phyloP scores from a whole-genome alignment of 64 coral and sea anemone genomes.

The Montipora cactus region DNA sequence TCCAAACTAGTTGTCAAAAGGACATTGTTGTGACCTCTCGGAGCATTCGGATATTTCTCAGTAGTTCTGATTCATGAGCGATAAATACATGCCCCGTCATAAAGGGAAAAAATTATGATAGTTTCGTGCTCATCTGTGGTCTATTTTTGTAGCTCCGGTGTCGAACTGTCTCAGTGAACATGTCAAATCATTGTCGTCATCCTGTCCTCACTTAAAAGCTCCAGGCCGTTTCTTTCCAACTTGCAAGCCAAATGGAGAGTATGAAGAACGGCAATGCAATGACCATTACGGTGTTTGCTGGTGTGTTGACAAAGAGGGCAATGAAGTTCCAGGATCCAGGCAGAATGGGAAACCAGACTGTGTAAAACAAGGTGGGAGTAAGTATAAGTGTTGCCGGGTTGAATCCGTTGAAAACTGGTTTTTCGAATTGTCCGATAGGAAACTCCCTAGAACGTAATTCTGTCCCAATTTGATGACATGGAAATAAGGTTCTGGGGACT shows the following conservation, averaged over 20 bases:
- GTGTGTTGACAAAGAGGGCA: constrained; percentile 38
- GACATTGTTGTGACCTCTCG: no score
- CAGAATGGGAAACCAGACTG: constrained; percentile 27
- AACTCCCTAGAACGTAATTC: no score
- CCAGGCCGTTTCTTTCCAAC: constrained; percentile 1
- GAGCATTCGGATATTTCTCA: no score
- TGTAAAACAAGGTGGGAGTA: neutral
- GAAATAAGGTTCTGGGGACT: no score
- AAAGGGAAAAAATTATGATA: no score
- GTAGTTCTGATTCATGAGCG: no score
- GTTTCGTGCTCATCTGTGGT: neutral
- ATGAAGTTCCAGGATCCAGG: constrained; percentile 29
- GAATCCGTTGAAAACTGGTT: no score
- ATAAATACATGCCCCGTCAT: no score
- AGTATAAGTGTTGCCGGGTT: no score
- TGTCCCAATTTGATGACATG: no score
- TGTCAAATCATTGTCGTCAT: constrained; percentile 4
- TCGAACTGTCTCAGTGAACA: constrained; percentile 5
- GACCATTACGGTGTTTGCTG: constrained; percentile 14
- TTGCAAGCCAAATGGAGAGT: constrained; percentile 22
- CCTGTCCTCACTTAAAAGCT: neutral
- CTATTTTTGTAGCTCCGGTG: neutral
- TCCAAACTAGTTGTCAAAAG: no score
- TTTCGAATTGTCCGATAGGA: no score
- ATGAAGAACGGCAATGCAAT: constrained; percentile 1